phyloP scores from a whole-genome alignment of 2,113 vertebrate species.

The Xenopus laevis region DNA sequence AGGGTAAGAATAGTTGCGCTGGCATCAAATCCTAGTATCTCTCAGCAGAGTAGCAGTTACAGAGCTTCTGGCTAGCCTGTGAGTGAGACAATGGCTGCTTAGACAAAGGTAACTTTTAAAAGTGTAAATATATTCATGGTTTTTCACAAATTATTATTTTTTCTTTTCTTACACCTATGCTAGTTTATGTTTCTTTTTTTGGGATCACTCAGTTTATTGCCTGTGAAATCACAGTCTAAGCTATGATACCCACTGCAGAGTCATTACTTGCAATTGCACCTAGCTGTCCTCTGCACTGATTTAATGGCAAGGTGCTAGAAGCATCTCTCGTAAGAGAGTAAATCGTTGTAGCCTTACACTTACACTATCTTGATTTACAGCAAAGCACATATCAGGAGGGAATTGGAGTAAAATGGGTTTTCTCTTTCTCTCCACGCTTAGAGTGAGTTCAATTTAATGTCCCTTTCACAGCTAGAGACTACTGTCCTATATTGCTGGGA shows the following conservation, averaged over 20 bases:
- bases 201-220: background rate
- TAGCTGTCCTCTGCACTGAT: background rate
- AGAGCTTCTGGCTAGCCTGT: too few relatives aligned
- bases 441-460: slow-evolving; percentile 2
- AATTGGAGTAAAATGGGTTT: background rate
- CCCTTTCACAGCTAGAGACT: background rate
- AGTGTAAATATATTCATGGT: too few relatives aligned
- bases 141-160: too few relatives aligned
- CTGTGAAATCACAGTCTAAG: background rate
- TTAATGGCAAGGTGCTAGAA: background rate
- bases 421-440: background rate
- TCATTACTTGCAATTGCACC: background rate
- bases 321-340: background rate
- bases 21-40: too few relatives aligned
- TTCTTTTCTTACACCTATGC: too few relatives aligned
- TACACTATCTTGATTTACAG: slow-evolving; percentile 7
- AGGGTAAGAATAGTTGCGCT: too few relatives aligned
- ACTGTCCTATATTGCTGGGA: background rate
- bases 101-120: too few relatives aligned
- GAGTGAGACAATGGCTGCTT: too few relatives aligned
- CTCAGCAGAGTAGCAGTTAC: too few relatives aligned
- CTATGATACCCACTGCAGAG: background rate
- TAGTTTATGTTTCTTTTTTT: background rate
- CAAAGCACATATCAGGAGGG: background rate
- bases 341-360: background rate